A percentile compares a stretch with the other conserved stretches of the same genome.
phyloP scores from a whole-genome alignment of 2,113 vertebrate species.

The Phoxinus phoxinus region DNA sequence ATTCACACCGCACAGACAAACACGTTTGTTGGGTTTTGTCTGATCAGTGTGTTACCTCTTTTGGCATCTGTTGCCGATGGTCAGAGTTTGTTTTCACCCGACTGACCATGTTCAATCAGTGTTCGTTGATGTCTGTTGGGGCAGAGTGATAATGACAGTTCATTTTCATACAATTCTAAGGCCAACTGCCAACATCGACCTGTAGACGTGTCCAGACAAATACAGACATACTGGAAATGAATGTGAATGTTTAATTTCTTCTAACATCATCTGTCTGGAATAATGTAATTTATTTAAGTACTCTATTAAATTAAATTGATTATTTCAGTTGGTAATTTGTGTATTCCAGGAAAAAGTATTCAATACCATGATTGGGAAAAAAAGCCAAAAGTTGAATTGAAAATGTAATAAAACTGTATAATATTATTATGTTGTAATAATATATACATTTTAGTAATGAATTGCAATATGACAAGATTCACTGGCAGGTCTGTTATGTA shows the following conservation, averaged over 20 bases:
- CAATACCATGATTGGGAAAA: background rate
- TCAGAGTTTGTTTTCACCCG: too few species aligned
- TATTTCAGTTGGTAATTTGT: background rate
- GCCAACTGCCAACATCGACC: too few species aligned
- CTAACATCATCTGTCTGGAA: background rate
- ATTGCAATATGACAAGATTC: constrained; percentile 8
- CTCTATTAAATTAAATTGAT: background rate
- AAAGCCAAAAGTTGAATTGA: background rate
- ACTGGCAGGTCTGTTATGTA: background rate
- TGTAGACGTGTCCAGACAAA: background rate
- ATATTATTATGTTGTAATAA: background rate
- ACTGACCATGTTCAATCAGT: too few species aligned
- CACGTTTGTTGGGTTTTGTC: too few species aligned
- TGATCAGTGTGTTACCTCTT: too few species aligned
- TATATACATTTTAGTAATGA: background rate
- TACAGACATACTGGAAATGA: background rate
- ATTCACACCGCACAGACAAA: too few species aligned
- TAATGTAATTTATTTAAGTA: background rate
- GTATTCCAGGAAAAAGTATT: background rate
- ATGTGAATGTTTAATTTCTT: background rate
- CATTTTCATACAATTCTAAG: too few species aligned
- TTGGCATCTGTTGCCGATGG: too few species aligned
- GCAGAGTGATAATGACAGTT: too few species aligned
- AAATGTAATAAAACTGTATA: background rate
- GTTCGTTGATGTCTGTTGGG: too few species aligned